Percentiles rank a stretch among this genome's conserved stretches.
phyloP scores from a whole-genome alignment of 2,113 vertebrate genomes.

The Acrocephalus kingi region DNA sequence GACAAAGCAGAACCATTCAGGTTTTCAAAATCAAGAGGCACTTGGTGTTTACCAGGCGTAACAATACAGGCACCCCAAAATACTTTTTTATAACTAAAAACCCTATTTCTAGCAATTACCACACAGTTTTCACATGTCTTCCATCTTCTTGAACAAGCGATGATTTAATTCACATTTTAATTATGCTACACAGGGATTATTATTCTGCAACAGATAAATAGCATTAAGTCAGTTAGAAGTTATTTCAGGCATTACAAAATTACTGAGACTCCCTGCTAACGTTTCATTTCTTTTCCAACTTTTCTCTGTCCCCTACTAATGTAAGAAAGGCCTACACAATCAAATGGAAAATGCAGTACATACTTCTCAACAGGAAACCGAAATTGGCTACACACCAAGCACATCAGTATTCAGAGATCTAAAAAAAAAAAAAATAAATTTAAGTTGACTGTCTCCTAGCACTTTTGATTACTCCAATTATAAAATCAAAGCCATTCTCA shows the following conservation, averaged over 20 bases:
- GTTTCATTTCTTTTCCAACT: not conserved
- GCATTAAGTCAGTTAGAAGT: not conserved
- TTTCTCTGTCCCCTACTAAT: not conserved
- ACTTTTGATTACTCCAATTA: constrained; percentile 7
- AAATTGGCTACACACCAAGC: not conserved
- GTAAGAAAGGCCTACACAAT: not conserved
- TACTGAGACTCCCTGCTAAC: not conserved
- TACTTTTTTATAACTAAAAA: not conserved
- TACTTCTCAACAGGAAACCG: not conserved
- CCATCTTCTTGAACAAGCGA: not conserved
- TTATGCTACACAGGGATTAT: constrained; percentile 1
- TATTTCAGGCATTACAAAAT: constrained; percentile 12
- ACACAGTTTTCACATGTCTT: not conserved
- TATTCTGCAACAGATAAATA: constrained; percentile 27
- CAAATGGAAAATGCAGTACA: not conserved
- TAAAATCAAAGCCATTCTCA: constrained; percentile 4
- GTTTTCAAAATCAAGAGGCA: not conserved
- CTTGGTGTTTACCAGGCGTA: not conserved
- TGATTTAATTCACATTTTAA: constrained; percentile 31
- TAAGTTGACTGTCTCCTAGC: not conserved
- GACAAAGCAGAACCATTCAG: not conserved
- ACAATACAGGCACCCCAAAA: not conserved
- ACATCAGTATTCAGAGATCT: not conserved
- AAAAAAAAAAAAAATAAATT: not conserved
- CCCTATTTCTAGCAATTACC: not conserved